Evolutionary conservation across 2,888 invertebrate species (phyloP).

Genomic region (Hypomecis atomaria): DNA sequence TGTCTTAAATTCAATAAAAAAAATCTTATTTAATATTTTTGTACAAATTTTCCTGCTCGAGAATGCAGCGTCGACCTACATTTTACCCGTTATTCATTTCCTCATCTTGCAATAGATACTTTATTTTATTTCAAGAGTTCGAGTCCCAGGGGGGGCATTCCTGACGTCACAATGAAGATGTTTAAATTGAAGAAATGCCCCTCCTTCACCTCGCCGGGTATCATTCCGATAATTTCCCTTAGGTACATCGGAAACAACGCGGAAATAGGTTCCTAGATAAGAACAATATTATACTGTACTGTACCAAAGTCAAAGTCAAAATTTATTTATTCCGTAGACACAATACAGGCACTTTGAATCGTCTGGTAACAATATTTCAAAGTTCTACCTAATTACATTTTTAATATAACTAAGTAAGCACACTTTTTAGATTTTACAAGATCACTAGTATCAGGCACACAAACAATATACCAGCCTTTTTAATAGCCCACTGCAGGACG

Average conservation of each 20-base stretch:
- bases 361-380: no score
- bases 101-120: constrained; percentile 27
- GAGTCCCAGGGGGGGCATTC: constrained; percentile 28
- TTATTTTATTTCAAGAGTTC: constrained; percentile 32
- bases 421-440: no score
- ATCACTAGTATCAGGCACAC: no score
- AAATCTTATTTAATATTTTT: neutral
- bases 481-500: no score
- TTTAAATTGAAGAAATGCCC: constrained; percentile 42
- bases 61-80: neutral
- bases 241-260: constrained; percentile 56
- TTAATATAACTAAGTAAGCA: no score
- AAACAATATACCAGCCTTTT: no score
- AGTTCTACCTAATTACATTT: no score
- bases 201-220: constrained; percentile 40
- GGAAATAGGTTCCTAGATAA: constrained; percentile 15
- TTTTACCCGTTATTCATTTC: constrained; percentile 23
- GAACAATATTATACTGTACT: neutral
- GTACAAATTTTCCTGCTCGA: neutral
- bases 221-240: constrained; percentile 68
- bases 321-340: no score
- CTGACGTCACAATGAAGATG: constrained; percentile 47
- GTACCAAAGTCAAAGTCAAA: no score
- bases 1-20: no score
- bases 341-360: no score